A percentile compares a stretch with the other conserved stretches of the same genome.
Conservation (phyloP, 2,888 invertebrate genomes). For the Xanthia icteritia region DNA sequence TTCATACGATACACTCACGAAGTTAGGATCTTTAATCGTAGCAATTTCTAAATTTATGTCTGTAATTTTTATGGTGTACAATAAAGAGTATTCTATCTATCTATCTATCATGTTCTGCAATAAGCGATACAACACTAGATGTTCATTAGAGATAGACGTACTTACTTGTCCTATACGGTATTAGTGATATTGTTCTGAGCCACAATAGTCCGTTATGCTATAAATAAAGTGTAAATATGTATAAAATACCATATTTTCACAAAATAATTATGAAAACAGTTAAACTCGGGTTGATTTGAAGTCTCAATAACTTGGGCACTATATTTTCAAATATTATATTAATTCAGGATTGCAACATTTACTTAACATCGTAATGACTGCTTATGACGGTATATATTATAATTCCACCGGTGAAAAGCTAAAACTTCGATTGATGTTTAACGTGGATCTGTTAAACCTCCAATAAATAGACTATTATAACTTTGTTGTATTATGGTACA, state of each 20-base stretch:
- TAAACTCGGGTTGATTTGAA: background rate
- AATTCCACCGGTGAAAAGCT: background rate
- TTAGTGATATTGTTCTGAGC: conserved; percentile 11
- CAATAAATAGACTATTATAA: background rate
- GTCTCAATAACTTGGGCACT: background rate
- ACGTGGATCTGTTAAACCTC: background rate
- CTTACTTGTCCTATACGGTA: background rate
- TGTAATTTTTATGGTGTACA: too few relatives aligned
- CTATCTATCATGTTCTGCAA: conserved; percentile 15
- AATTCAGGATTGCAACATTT: conserved; percentile 14
- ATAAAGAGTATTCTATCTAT: too few relatives aligned
- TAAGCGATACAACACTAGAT: conserved; percentile 10
- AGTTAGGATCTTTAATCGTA: background rate
- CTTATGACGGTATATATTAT: background rate
- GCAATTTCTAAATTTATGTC: too few relatives aligned
- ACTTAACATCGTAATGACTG: background rate
- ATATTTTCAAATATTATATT: conserved; percentile 11
- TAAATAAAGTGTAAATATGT: conserved; percentile 20
- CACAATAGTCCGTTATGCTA: conserved; percentile 7
- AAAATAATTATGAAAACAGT: background rate
- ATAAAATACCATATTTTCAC: conserved; percentile 21
- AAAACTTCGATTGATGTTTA: background rate
- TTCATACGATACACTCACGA: conserved; percentile 10
- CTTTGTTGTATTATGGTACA: background rate
- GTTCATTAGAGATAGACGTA: conserved; percentile 19